Evolutionary conservation across 2,888 invertebrate genomes (phyloP), one percentile per base, ranked within the genome.

Genomic region (Myopa tessellatipennis): DNA sequence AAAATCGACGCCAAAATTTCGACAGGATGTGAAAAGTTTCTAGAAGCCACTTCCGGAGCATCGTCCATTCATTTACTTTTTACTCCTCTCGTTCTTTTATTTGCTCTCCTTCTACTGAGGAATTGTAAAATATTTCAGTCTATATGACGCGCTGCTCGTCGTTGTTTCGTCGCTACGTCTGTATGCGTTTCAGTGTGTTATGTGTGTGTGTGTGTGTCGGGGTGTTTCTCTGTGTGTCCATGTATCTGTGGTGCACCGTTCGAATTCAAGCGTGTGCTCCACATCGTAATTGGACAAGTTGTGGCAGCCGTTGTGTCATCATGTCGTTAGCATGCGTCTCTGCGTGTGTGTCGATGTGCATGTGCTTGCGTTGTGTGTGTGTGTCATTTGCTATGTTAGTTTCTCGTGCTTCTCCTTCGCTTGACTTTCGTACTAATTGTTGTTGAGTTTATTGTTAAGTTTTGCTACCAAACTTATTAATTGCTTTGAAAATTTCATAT

Each of bases 201-300:
- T 26, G 26, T 26, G 26, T 2, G 26, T 1, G 26, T 26, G 52
- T 73, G 60, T 71, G 67, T 38, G 26, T 12, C 16, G 38, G 8
- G 36, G 3, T 50, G 16, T 34, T 36, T 45, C 18, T 5, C 3
- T 34, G 8, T 70, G 38, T 4, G 74, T 68, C 5, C 38, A 50
- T 74, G 63, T 50, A 45, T 34, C 50, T 74, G 74, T 38, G 74
- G 63, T 18, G 18, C 73, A 26, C 40, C 61, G 34, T 14, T 36
- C 65, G 52, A 55, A 40, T 52, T 74, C 16, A 40, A 34, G 58
- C 68, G 40, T 61, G 36, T 50, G 65, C 40, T 55, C 52, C 50
- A 52, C 55, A 36, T n/a, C 52, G 52, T 74, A 74, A 74, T 74
- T 74, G 74, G 65, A 67, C 74, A 52, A 67, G 74, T 75, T 60